These are phyloP conservation scores for Stichopus horrens DNA, from an alignment of 53 echinoderm and acorn worm species.

Conservation along the genomic window DNA sequence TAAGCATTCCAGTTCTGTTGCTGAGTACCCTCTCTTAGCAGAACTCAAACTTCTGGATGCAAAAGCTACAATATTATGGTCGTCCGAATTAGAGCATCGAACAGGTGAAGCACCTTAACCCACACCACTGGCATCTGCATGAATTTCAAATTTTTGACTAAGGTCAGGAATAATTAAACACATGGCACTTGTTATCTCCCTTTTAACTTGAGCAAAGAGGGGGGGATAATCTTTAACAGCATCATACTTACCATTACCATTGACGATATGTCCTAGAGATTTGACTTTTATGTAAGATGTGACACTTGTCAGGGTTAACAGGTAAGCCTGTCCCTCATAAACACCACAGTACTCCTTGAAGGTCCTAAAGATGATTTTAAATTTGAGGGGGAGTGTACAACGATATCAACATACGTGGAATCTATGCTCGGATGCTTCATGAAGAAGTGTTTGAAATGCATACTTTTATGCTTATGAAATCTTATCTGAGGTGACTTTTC, in stretches of 20 bases:
- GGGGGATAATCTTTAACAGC: neutral
- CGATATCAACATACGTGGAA: neutral
- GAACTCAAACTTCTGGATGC: slow-evolving; percentile 47
- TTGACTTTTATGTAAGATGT: slow-evolving; percentile 24
- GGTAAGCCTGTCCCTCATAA: neutral
- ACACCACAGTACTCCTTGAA: neutral
- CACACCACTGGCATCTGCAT: slow-evolving; percentile 12
- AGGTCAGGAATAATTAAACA: neutral
- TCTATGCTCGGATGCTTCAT: neutral
- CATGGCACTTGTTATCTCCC: slow-evolving; percentile 23
- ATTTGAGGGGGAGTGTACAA: slow-evolving; percentile 8
- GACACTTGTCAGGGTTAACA: slow-evolving; percentile 44
- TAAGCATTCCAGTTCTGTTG: slow-evolving; percentile 58
- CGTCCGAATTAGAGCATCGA: neutral
- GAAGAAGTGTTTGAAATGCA: neutral
- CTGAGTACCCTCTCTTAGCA: slow-evolving; percentile 56
- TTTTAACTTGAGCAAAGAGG: slow-evolving; percentile 36
- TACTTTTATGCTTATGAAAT: no score
- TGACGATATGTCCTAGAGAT: neutral
- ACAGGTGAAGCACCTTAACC: neutral
- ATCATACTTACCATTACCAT: slow-evolving; percentile 4
- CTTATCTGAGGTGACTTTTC: no score
- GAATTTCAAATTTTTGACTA: neutral
- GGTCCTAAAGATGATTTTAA: neutral
- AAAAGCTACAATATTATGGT: slow-evolving; percentile 42